A percentile compares a stretch with the other conserved stretches of the same genome.
Conservation (phyloP, 2,113 vertebrate genomes). For the Leucopsar rothschildi region DNA sequence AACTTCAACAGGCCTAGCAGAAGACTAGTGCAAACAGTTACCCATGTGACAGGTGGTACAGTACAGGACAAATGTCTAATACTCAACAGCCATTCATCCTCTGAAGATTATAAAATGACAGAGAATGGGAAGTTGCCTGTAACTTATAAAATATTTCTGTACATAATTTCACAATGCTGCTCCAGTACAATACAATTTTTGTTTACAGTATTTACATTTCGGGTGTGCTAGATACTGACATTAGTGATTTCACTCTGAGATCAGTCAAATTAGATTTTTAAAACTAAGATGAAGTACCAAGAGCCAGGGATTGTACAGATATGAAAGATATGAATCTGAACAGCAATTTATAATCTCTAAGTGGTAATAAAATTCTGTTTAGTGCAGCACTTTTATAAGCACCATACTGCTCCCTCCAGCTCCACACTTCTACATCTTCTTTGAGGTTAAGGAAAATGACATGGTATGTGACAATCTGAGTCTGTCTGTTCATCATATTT, state of each 20-base stretch:
- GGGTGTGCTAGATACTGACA: neutral
- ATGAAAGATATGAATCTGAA: neutral
- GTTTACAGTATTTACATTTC: neutral
- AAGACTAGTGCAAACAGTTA: neutral
- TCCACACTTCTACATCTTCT: neutral
- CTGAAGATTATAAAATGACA: neutral
- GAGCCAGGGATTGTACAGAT: neutral
- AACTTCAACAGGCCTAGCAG: neutral
- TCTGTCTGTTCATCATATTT: neutral
- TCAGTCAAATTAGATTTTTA: neutral
- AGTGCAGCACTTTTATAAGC: neutral
- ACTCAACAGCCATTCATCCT: neutral
- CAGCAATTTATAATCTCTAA: neutral
- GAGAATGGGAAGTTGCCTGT: neutral
- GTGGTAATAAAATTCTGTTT: neutral
- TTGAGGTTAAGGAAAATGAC: neutral
- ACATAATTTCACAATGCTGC: neutral
- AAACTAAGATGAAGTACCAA: neutral
- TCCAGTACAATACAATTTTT: neutral
- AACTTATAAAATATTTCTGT: neutral
- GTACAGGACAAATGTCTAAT: neutral
- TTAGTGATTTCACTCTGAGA: neutral
- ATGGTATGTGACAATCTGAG: neutral
- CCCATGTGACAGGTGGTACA: neutral
- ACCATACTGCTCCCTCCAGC: neutral